Conservation (phyloP, 2,797 vertebrate genomes). For the Hapalemur alaotrensis region DNA sequence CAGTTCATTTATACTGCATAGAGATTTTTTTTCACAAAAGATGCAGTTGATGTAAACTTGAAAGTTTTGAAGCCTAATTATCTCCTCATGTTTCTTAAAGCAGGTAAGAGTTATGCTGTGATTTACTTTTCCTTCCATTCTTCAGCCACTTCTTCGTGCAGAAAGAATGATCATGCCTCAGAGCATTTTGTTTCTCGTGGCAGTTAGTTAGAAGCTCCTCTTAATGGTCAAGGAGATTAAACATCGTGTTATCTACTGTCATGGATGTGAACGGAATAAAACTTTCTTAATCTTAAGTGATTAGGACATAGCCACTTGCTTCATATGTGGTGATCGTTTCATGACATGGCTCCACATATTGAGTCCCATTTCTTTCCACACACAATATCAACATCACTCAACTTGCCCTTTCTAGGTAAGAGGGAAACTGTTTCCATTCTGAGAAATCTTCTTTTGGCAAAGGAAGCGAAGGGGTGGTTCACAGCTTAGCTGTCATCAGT, state of each 20-base stretch:
- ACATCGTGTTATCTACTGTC: neutral
- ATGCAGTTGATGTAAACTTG: neutral
- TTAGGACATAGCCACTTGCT: neutral
- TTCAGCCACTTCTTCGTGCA: constrained; percentile 26
- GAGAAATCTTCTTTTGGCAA: constrained; percentile 64
- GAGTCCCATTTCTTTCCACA: constrained; percentile 52
- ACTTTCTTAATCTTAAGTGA: neutral
- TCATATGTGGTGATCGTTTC: constrained; percentile 37
- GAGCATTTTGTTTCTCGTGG: constrained; percentile 47
- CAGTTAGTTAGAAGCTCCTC: constrained; percentile 55
- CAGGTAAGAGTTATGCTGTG: neutral
- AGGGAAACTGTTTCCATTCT: constrained; percentile 43
- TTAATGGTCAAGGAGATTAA: constrained; percentile 55
- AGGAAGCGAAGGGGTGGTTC: constrained; percentile 44
- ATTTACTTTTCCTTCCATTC: neutral
- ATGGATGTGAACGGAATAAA: neutral
- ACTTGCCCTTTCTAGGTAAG: constrained; percentile 58
- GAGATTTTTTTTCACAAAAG: neutral
- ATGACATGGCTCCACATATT: neutral
- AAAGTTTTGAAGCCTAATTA: neutral
- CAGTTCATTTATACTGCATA: neutral
- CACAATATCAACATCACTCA: constrained; percentile 46
- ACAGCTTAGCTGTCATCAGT: constrained; percentile 70
- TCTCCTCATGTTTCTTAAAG: constrained; percentile 6
- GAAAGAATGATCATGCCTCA: neutral